phyloP scores from a whole-genome alignment of 2,888 invertebrate species.

The Sisyra terminalis region DNA sequence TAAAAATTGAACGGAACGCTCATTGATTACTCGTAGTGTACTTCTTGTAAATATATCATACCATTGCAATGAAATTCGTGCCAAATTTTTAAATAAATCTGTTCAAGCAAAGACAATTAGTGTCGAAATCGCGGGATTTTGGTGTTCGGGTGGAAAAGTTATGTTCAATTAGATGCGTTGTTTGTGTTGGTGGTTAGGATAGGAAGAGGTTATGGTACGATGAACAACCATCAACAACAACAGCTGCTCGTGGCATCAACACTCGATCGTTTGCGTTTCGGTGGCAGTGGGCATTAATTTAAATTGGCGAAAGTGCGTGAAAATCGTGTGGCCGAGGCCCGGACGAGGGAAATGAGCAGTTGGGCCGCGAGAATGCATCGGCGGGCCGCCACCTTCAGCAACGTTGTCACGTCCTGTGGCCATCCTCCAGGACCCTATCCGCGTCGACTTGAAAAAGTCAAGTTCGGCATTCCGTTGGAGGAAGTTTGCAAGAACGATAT shows the following conservation, averaged over 20 bases:
- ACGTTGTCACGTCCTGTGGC: constrained; percentile 81
- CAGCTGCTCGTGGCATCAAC: neutral
- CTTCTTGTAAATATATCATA: constrained; percentile 1
- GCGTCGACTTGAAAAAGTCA: constrained; percentile 77
- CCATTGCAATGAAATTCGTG: neutral
- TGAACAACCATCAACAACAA: constrained; percentile 13
- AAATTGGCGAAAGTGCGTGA: constrained; percentile 57
- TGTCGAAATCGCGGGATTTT: too few species aligned
- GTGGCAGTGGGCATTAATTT: neutral
- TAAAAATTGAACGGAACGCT: too few species aligned
- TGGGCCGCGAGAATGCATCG: constrained; percentile 87
- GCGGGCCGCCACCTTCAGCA: constrained; percentile 77
- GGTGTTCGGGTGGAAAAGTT: too few species aligned
- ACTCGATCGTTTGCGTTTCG: constrained; percentile 2
- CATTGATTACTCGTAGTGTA: too few species aligned
- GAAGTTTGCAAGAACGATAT: constrained; percentile 93
- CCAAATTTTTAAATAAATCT: constrained; percentile 3
- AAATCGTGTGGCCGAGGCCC: constrained; percentile 84
- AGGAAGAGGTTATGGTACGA: constrained; percentile 24
- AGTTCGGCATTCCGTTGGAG: constrained; percentile 81
- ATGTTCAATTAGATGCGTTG: constrained; percentile 1
- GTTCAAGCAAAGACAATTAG: neutral
- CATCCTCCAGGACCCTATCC: constrained; percentile 74
- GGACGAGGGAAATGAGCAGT: constrained; percentile 63
- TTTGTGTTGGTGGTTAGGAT: constrained; percentile 14